Conservation (phyloP, 1,140 invertebrate genomes). For the Acromyrmex heyeri region DNA sequence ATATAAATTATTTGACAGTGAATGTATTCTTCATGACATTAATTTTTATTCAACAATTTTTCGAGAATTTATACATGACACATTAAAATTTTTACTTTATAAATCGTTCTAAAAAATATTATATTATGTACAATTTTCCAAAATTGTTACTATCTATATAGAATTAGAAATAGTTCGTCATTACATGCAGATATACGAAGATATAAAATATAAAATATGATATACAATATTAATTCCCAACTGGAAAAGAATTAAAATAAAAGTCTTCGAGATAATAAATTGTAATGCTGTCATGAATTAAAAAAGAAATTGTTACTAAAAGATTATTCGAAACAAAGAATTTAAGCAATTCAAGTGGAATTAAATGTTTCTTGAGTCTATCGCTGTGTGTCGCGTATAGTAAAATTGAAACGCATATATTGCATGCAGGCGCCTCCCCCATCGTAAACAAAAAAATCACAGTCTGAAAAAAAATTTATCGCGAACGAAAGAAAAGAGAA, state of each 20-base stretch:
- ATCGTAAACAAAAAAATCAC: conserved; percentile 4
- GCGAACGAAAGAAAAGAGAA: conserved; percentile 16
- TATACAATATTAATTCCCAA: neutral
- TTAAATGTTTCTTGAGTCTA: neutral
- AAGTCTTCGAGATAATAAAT: neutral
- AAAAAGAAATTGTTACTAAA: neutral
- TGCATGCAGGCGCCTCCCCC: neutral
- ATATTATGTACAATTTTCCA: neutral
- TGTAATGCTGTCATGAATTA: neutral
- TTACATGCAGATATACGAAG: neutral
- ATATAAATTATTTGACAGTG: conserved; percentile 7
- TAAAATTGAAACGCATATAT: conserved; percentile 3
- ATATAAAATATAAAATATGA: neutral
- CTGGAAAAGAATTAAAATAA: neutral
- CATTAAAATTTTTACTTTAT: conserved; percentile 10
- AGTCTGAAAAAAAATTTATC: conserved; percentile 7
- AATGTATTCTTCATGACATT: neutral
- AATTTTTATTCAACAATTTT: neutral
- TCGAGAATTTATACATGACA: neutral
- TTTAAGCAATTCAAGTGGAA: neutral
- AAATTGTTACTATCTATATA: neutral
- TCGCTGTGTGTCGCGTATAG: neutral
- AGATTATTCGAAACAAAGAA: neutral
- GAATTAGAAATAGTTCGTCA: neutral
- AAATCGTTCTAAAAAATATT: neutral